Conservation (phyloP, 2,113 vertebrate species). For the Pantherophis guttatus region DNA sequence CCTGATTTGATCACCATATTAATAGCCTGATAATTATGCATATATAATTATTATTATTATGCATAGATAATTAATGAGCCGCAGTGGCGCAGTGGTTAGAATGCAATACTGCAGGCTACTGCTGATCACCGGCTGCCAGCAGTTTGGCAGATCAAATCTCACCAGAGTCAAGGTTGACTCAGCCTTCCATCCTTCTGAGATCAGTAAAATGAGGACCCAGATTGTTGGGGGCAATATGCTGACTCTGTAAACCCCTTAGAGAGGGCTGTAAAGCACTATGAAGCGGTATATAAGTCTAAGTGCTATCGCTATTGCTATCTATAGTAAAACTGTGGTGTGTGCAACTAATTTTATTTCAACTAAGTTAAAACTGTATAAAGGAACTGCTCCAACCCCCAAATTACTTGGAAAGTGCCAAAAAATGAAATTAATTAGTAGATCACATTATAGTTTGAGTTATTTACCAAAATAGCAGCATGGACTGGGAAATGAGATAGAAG, state of each 20-base stretch:
- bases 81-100: too few species aligned
- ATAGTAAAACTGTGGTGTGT: not conserved
- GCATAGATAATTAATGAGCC: not conserved
- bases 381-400: not conserved
- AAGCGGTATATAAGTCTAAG: too few species aligned
- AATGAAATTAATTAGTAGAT: not conserved
- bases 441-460: not conserved
- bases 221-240: too few species aligned
- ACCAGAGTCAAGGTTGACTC: too few species aligned
- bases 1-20: not conserved
- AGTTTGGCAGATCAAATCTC: too few species aligned
- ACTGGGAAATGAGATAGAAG: not conserved
- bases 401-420: not conserved
- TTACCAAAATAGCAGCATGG: not conserved
- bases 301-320: not conserved
- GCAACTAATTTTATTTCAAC: not conserved
- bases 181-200: too few species aligned
- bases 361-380: not conserved
- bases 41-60: not conserved
- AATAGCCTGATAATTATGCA: not conserved
- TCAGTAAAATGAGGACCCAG: too few species aligned
- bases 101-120: too few species aligned
- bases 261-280: too few species aligned
- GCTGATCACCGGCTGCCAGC: too few species aligned
- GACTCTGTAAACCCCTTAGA: too few species aligned